Percentiles rank a stretch among this genome's conserved stretches.
Conservation (phyloP, 2,888 invertebrate genomes). For the Urechis unicinctus region DNA sequence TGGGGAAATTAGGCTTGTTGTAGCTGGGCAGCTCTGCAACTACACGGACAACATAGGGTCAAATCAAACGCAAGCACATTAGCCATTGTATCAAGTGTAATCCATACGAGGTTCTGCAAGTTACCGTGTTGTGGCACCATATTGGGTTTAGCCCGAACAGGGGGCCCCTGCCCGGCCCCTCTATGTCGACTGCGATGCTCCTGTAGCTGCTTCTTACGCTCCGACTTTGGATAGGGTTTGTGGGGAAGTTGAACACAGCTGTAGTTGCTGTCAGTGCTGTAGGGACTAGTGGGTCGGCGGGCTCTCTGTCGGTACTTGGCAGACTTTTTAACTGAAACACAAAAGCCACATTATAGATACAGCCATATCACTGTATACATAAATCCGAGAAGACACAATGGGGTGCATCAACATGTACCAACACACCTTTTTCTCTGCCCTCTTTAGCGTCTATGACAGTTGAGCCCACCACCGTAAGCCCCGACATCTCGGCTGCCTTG, state of each 20-base stretch:
- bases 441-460: conserved; percentile 32
- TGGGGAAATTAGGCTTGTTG: conserved; percentile 3
- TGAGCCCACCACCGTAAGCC: conserved; percentile 48
- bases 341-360: not conserved
- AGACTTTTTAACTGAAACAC: conserved; percentile 5
- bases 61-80: not conserved
- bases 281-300: conserved; percentile 47
- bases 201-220: conserved; percentile 42
- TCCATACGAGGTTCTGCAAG: not conserved
- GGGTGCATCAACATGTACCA: not conserved
- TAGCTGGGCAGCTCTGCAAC: not conserved
- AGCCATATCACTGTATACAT: too few relatives aligned
- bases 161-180: not conserved
- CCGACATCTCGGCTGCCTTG: conserved; percentile 49
- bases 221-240: conserved; percentile 47
- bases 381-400: conserved; percentile 5
- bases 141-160: conserved; percentile 2
- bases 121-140: not conserved
- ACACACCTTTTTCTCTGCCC: conserved; percentile 12
- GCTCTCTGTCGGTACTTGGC: conserved; percentile 20
- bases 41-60: not conserved
- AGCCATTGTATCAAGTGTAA: not conserved
- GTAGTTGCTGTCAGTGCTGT: conserved; percentile 51
- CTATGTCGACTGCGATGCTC: conserved; percentile 15
- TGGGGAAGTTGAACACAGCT: conserved; percentile 38